Base-by-base conservation (phyloP, 2,113 vertebrate genomes). In the Cynocephalus volans region DNA sequence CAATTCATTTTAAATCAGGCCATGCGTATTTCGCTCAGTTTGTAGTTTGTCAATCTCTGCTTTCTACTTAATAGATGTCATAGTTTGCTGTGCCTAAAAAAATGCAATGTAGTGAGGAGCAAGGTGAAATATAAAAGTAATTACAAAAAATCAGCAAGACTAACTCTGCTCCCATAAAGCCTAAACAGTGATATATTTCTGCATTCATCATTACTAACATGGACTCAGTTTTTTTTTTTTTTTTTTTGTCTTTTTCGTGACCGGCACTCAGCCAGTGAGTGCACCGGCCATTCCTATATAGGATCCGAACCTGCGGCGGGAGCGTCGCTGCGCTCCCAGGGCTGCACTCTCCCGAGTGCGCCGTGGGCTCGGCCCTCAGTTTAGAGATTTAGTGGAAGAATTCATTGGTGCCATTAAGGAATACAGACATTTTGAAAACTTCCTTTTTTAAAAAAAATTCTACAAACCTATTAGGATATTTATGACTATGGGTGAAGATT, bases 1-100 rank as follows among this genome's bases (percentile, higher is more conserved):
- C 98, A 98, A 76, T 98, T 98, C 96, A 75, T 96, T 98, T 98
- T 98, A 98, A 98, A 98, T 98, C 98, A 97, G 97, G 98, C 97
- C 98, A 96, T 88, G 97, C 80, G 95, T 96, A 96, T 98, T 98
- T 98, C 52, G 90, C 98, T 98, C 98, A 33, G 87, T 98, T 97
- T 98, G 98, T 97, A 96, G 96, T 98, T 97, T 98, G 98, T 98
- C 98, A 98, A 41, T 98, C 98, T 98, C 97, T 92, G 97, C 97
- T 98, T 98, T 97, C 95, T 95, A 65, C 88, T 97, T 97, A 97
- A 83, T 85, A 80, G 98, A 97, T 62, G 89, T 26, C 31, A 41
- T 62, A 45, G 95, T 96, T 98, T 90, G 94, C 88, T 94, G 70
- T 73, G 84, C 67, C 96, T 83, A 96, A 95, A 41, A 93, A 95